Evolutionary conservation across 2,888 invertebrate genomes (phyloP).

Genomic region (Selenia dentaria): DNA sequence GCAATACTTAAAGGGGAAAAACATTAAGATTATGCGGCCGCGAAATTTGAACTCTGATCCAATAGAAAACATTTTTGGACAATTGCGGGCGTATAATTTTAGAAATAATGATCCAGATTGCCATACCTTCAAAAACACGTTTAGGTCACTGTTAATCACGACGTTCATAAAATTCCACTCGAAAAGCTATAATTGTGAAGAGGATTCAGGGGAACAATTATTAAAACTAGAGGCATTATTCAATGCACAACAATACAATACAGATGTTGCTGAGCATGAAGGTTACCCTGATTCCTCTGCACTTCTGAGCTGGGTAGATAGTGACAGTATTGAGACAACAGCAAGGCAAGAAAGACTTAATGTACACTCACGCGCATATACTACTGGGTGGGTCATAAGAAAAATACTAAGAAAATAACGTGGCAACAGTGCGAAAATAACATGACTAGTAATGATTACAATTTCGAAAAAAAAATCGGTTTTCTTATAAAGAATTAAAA

Average conservation of each 20-base stretch:
- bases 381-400: neutral
- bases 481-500: neutral
- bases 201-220: slow-evolving; percentile 8
- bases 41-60: neutral
- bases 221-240: slow-evolving; percentile 1
- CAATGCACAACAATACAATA: neutral
- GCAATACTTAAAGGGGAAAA: too few relatives aligned
- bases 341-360: too few relatives aligned
- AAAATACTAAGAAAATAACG: too few relatives aligned
- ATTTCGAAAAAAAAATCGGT: neutral
- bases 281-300: too few relatives aligned
- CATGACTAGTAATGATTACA: neutral
- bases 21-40: neutral
- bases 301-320: too few relatives aligned
- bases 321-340: too few relatives aligned
- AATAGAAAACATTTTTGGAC: slow-evolving; percentile 30
- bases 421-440: neutral
- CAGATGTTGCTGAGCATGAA: too few relatives aligned
- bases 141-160: slow-evolving; percentile 26
- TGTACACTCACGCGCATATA: neutral
- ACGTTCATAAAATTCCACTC: slow-evolving; percentile 19
- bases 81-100: slow-evolving; percentile 37
- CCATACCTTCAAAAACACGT: slow-evolving; percentile 29
- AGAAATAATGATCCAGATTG: slow-evolving; percentile 36
- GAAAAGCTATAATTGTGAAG: slow-evolving; percentile 17